phyloP scores from a whole-genome alignment of 2,113 vertebrate genomes.

The Sphyrna mokarran region DNA sequence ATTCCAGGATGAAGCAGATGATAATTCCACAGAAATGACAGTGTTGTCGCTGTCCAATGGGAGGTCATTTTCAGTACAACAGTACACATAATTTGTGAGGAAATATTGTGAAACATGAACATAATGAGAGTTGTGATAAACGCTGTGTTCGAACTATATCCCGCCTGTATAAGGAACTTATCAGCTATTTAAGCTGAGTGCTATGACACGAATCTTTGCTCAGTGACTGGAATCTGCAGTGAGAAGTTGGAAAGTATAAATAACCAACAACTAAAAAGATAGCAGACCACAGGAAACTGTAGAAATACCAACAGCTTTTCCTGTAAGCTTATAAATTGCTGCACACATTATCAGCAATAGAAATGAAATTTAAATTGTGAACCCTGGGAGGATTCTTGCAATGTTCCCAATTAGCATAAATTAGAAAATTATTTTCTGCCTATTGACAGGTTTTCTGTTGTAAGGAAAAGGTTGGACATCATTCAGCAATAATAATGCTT shows the following conservation, averaged over 20 bases:
- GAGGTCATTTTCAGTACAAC: not conserved
- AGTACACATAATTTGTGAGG: not conserved
- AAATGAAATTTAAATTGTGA: not conserved
- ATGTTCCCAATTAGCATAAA: not conserved
- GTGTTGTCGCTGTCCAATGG: not conserved
- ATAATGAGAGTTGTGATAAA: not conserved
- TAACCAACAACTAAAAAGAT: not conserved
- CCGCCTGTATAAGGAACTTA: not conserved
- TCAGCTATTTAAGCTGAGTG: not conserved
- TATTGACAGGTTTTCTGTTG: not conserved
- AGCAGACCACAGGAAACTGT: not conserved
- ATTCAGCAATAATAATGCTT: not conserved
- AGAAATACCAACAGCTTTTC: constrained; percentile 2
- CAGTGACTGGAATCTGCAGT: not conserved
- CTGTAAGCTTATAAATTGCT: not conserved
- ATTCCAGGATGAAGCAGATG: not conserved
- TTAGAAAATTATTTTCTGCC: not conserved
- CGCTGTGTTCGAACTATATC: not conserved
- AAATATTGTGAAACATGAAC: not conserved
- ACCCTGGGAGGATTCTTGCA: not conserved
- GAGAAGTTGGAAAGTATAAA: not conserved
- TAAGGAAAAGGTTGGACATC: not conserved
- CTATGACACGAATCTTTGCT: not conserved
- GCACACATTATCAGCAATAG: not conserved
- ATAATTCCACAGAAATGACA: not conserved